phyloP scores from a whole-genome alignment of 2,888 invertebrate species.

The Abrostola triplasia region DNA sequence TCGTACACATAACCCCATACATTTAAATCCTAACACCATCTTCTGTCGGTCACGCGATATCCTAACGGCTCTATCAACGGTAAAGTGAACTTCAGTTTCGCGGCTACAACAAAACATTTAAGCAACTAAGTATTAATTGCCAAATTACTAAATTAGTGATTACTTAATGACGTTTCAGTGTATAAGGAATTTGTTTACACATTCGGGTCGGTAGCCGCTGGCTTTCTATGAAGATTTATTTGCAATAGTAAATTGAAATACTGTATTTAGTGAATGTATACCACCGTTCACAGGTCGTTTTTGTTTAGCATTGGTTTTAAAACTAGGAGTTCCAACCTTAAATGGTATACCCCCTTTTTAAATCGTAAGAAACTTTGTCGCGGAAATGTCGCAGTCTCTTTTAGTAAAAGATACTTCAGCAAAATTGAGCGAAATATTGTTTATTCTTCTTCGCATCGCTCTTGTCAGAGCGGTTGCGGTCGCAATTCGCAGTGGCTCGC shows the following conservation, averaged over 20 bases:
- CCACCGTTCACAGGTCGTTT: no score
- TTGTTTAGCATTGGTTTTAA: no score
- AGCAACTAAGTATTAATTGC: slow-evolving; percentile 29
- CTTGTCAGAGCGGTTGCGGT: no score
- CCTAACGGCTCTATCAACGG: slow-evolving; percentile 45
- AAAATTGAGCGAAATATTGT: no score
- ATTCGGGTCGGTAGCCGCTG: slow-evolving; percentile 27
- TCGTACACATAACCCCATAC: slow-evolving; percentile 3
- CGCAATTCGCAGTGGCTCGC: no score
- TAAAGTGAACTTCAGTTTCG: slow-evolving; percentile 33
- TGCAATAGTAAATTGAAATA: slow-evolving; percentile 4
- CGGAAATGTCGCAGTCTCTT: no score
- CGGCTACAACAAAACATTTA: slow-evolving; percentile 17
- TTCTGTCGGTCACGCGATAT: slow-evolving; percentile 43
- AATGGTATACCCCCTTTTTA: no score
- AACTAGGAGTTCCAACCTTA: no score
- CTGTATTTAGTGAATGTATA: neutral
- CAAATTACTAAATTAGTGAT: slow-evolving; percentile 38
- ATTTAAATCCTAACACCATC: slow-evolving; percentile 27
- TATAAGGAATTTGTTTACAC: slow-evolving; percentile 45
- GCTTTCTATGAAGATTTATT: slow-evolving; percentile 33
- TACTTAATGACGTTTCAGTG: slow-evolving; percentile 29
- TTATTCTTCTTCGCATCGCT: no score
- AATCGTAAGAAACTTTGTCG: no score
- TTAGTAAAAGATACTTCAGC: no score